Conservation (phyloP, 2,113 vertebrate genomes). For the Opisthocomus hoazin region DNA sequence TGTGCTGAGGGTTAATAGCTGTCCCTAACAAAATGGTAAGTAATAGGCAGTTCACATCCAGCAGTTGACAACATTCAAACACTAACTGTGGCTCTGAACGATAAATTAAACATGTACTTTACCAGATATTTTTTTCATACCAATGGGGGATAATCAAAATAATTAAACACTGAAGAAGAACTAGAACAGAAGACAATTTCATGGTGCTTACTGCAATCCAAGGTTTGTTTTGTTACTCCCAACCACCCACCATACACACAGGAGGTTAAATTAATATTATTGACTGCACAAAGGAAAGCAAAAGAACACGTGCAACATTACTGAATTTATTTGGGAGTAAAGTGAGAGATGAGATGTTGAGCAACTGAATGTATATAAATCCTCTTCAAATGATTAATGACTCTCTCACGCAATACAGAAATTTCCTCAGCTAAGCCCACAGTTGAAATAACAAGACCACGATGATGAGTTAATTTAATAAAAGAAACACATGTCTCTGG, state of each 20-base stretch:
- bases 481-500: background rate
- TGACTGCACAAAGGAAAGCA: constrained; percentile 15
- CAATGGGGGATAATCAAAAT: constrained; percentile 17
- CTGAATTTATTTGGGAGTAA: constrained; percentile 36
- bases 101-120: background rate
- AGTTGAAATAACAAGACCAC: constrained; percentile 33
- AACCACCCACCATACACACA: background rate
- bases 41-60: background rate
- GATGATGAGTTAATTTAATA: constrained; percentile 27
- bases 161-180: constrained; percentile 28
- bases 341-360: constrained; percentile 26
- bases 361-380: background rate
- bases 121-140: background rate
- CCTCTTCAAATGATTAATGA: constrained; percentile 26
- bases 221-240: constrained; percentile 1
- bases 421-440: background rate
- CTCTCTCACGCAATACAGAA: constrained; percentile 20
- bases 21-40: background rate
- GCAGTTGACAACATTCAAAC: background rate
- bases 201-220: background rate
- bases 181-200: background rate
- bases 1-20: background rate
- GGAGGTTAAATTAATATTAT: constrained; percentile 34
- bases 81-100: background rate
- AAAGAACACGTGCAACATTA: constrained; percentile 1